phyloP scores from a whole-genome alignment of 2,888 invertebrate genomes.

The Ormia ochracea region DNA sequence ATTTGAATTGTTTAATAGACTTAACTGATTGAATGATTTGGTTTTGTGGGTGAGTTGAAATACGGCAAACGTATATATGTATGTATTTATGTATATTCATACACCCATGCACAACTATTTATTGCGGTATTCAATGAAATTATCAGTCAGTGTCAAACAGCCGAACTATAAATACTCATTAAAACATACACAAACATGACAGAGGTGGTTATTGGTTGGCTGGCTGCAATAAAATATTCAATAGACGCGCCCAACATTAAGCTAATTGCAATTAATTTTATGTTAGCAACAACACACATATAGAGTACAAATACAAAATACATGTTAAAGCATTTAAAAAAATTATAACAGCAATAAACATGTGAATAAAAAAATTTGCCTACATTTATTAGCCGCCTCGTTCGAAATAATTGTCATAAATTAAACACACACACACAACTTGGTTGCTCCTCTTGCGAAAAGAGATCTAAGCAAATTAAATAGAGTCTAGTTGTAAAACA shows the following conservation, averaged over 20 bases:
- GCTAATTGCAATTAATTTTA: constrained; percentile 8
- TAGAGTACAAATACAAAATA: neutral
- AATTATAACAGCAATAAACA: constrained; percentile 6
- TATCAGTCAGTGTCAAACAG: constrained; percentile 6
- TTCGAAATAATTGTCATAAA: constrained; percentile 30
- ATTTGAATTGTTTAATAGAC: neutral
- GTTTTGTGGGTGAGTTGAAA: neutral
- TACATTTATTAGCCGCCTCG: constrained; percentile 33
- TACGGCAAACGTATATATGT: neutral
- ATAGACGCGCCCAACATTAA: neutral
- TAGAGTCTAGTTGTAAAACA: neutral
- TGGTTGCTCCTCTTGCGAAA: constrained; percentile 10
- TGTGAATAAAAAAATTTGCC: neutral
- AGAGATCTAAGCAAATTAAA: neutral
- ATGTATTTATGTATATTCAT: no score
- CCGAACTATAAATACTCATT: neutral
- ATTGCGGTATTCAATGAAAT: neutral
- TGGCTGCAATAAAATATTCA: neutral
- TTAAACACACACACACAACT: neutral
- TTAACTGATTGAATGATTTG: neutral
- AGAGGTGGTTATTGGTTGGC: neutral
- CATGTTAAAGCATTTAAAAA: constrained; percentile 5
- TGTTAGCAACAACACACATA: neutral
- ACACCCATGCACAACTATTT: neutral
- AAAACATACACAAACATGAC: neutral